Base-by-base conservation (phyloP, 2,888 invertebrate species). In the Pocota personata region DNA sequence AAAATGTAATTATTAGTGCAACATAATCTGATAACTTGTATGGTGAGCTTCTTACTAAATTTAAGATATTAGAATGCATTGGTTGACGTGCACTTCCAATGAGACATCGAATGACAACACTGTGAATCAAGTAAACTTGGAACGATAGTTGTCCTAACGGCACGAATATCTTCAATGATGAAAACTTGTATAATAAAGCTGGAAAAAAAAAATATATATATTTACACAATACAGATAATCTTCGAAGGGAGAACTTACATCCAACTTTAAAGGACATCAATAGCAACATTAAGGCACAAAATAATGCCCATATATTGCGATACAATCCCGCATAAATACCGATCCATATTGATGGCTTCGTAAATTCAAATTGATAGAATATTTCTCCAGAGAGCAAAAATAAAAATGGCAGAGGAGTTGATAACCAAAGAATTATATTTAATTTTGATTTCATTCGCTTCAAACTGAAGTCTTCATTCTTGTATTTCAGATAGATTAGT, bases 271-370 rank as follows among this genome's bases (percentile, higher is more conserved):
- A 88, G 60, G 90, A 89, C 89, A 91, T 89, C 55, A 90, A 87
- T 35, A 90, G 84, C 1, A 92, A 77, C 3, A 89, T 89, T 0
- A n/a, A n/a, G n/a, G 89, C 87, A 1, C 90, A 90, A 32, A 92
- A 90, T 1, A 93, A 21, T 6, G 90, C 90, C 90, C 92, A 93
- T 2, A 92, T 27, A 87, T 92, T 92, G 83, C 91, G 92, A 64
- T 91, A 91, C 0, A 92, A 57, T 0, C 91, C 91, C 64, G 92
- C 92, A 87, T 93, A 93, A 0, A 93, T 32, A 0, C 92, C 92
- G n/a, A 92, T 88, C 89, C 90, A 91, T 40, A 92, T 73, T 0
- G 91, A 90, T 0, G 92, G 91, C 48, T 89, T 90, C 14, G 86
- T 80, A 73, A 90, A 91, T 19, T 91, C 90, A 6, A 91, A 88